Conservation (phyloP, 2,113 vertebrate genomes). For the Scalopus aquaticus region DNA sequence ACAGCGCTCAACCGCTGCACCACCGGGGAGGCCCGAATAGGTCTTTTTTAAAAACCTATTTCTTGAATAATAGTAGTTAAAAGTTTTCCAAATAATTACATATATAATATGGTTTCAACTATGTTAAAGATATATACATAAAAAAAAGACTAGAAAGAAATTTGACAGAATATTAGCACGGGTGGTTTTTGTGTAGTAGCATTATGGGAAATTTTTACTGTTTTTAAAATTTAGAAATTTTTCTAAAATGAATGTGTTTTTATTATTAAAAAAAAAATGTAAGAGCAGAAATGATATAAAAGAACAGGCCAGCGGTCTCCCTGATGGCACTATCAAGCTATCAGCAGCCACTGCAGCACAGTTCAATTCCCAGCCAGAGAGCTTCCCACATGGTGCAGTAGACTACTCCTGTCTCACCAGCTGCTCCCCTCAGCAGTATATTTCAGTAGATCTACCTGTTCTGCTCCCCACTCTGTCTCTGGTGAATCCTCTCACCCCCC, state of each 20-base stretch:
- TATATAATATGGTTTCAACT: background rate
- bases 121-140: background rate
- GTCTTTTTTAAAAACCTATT: background rate
- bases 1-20: too few species aligned
- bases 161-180: background rate
- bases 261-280: background rate
- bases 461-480: too few species aligned
- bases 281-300: background rate
- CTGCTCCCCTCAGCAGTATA: too few species aligned
- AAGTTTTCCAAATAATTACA: background rate
- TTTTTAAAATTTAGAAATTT: conserved; percentile 17
- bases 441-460: too few species aligned
- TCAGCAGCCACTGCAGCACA: too few species aligned
- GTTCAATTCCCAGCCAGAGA: too few species aligned
- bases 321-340: too few species aligned
- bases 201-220: background rate
- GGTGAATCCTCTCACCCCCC: too few species aligned
- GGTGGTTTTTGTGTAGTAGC: background rate
- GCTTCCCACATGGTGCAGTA: too few species aligned
- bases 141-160: background rate
- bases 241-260: conserved; percentile 5
- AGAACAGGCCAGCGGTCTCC: too few species aligned
- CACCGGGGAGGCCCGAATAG: too few species aligned
- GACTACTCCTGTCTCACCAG: too few species aligned
- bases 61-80: background rate